These are phyloP conservation scores for human (Homo sapiens) DNA, from an alignment of 2,113 vertebrate genomes.

Conservation along the genomic window GRCh38 chr7:1432001-1432500, in stretches of 20 bases:
- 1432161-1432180: fast-evolving
- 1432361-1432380: not conserved
- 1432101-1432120: fast-evolving
- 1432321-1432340: not conserved
- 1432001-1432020: not conserved
- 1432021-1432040: not conserved
- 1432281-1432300: fast-evolving
- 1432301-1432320: not conserved
- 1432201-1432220: not conserved
- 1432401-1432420: fast-evolving
- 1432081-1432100: not conserved
- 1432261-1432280: fast-evolving
- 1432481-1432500: fast-evolving
- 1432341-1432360: not conserved
- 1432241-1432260: fast-evolving
- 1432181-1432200: not conserved
- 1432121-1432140: fast-evolving
- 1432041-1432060: fast-evolving
- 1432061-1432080: not conserved
- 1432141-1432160: fast-evolving
- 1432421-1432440: not conserved
- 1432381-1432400: not conserved
- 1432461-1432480: not conserved
- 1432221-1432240: not conserved
- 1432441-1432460: not conserved